Base-by-base conservation (phyloP, 2,113 vertebrate species). In the Mobula birostris region DNA sequence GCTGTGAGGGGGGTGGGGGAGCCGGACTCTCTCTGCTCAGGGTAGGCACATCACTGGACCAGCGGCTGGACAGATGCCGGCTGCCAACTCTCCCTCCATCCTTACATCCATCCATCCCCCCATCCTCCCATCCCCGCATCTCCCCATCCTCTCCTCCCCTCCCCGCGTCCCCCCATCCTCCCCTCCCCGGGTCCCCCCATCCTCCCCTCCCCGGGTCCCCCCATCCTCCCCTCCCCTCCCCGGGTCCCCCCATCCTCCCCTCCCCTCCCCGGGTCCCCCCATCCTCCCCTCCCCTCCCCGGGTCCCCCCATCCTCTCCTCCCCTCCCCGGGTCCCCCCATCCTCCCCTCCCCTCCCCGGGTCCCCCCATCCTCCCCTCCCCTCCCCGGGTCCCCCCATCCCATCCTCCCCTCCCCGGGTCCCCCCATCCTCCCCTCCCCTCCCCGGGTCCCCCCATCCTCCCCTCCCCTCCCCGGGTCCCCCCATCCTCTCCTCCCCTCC, bases 231-330 rank as follows among this genome's bases (percentile, higher is more conserved):
- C 58, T 79, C n/a, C 2, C 32, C 0, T 27, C 74, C 83, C 2
- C 0, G 7, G 61, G 0, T 0, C 0, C 58, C 72, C 15, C 19
- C 29, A 5, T 7, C 77, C 0, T 56, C n/a, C 1, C 2, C 0
- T 56, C n/a, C 1, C 2, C 29, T n/a, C 15, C 77, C 0, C 7
- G 58, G 12, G 17, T 72, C 94, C 94, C 94, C 40, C 70, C 72
- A 92, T 79, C 82, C 36, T 24, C 15, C 29, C 72, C 95, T 94
- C 74, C 6, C 74, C 74, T 21, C 74, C 0, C 74, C 36, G 36
- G 0, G 36, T 4, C 96, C 97, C 96, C 96, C 97, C 96, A 97
- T 97, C 97, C 97, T 97, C 97, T 97, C 96, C 96, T 96, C 96
- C 97, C 96, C 96, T 96, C 95, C 95, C 95, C 66, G 36, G 95